A percentile compares a stretch with the other conserved stretches of the same genome.
phyloP scores from a whole-genome alignment of 2,888 invertebrate species.

The Norana najaformis region DNA sequence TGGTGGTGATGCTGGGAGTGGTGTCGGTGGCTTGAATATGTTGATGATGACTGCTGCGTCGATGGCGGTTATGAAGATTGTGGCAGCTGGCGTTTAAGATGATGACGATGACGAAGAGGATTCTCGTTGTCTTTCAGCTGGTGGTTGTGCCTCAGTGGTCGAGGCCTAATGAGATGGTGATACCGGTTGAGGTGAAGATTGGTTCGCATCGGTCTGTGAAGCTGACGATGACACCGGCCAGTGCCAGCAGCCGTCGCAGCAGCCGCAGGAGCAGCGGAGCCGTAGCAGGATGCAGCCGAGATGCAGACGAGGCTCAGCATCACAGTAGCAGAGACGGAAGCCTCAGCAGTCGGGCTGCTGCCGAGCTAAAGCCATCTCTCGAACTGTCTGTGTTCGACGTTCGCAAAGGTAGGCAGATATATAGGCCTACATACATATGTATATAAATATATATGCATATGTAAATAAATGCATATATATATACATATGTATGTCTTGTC shows the following conservation, averaged over 20 bases:
- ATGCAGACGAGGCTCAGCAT: neutral
- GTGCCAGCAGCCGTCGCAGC: neutral
- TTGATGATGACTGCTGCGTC: slow-evolving; percentile 26
- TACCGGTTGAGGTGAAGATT: neutral
- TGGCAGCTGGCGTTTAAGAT: neutral
- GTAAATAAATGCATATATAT: too few species aligned
- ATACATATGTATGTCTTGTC: too few species aligned
- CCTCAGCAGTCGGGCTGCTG: neutral
- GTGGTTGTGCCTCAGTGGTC: slow-evolving; percentile 5
- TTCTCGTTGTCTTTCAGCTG: neutral
- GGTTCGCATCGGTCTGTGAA: neutral
- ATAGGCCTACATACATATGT: too few species aligned
- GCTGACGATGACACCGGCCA: neutral
- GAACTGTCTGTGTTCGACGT: slow-evolving; percentile 20
- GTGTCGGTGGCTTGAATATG: neutral
- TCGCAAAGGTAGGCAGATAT: slow-evolving; percentile 14
- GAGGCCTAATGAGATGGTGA: slow-evolving; percentile 9
- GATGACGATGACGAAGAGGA: neutral
- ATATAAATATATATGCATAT: too few species aligned
- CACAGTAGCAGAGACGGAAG: neutral
- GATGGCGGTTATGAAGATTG: slow-evolving; percentile 18
- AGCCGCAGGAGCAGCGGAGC: slow-evolving; percentile 7
- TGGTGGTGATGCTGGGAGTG: neutral
- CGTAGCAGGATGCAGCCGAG: neutral
- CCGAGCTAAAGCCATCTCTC: neutral